Conservation (phyloP, 2,888 invertebrate genomes). For the Pocota personata region DNA sequence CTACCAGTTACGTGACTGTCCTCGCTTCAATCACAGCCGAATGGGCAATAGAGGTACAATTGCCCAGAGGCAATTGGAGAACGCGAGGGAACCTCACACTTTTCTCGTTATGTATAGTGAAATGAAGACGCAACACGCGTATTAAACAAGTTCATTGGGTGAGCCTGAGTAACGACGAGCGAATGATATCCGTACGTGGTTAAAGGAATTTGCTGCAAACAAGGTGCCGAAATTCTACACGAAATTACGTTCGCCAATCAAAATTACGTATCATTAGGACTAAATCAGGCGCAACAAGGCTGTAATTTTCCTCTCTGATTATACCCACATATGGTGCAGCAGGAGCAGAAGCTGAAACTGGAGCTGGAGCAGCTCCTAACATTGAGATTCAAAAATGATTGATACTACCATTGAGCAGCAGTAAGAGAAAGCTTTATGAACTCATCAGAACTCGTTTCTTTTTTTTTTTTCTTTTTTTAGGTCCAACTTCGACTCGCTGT, state of each 20-base stretch:
- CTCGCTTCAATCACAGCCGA: constrained; percentile 43
- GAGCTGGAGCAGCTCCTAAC: constrained; percentile 14
- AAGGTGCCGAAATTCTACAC: constrained; percentile 72
- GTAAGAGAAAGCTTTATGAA: constrained; percentile 67
- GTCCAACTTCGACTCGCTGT: constrained; percentile 5
- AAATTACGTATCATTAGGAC: constrained; percentile 80
- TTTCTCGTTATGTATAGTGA: constrained; percentile 52
- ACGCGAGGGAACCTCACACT: constrained; percentile 54
- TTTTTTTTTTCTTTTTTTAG: background rate
- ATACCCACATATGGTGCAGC: constrained; percentile 48
- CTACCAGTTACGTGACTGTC: constrained; percentile 67
- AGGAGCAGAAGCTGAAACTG: background rate
- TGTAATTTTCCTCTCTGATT: constrained; percentile 77
- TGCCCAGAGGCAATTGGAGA: constrained; percentile 55
- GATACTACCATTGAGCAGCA: constrained; percentile 14
- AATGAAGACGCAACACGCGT: constrained; percentile 52
- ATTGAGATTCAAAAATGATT: constrained; percentile 42
- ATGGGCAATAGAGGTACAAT: constrained; percentile 52
- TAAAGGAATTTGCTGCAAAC: constrained; percentile 47
- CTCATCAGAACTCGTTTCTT: constrained; percentile 64
- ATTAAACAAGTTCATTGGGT: constrained; percentile 31
- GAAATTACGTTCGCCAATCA: constrained; percentile 78
- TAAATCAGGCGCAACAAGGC: constrained; percentile 78
- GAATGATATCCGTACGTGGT: constrained; percentile 28
- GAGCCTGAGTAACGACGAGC: background rate